Evolutionary conservation across 2,113 vertebrate genomes (phyloP).

Genomic region (Mirounga angustirostris): DNA sequence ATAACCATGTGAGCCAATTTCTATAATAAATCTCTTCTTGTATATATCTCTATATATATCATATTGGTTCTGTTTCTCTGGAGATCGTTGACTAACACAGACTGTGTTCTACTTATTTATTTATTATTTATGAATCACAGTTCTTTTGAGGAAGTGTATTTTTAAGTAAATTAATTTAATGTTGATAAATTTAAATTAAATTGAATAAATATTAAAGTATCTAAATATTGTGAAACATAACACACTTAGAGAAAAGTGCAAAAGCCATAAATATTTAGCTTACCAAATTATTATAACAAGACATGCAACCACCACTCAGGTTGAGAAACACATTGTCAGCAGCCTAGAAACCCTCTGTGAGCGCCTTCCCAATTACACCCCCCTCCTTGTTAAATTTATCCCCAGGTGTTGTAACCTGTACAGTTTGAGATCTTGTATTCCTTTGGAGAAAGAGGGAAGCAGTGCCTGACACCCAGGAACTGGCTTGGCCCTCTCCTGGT

Average conservation of each 20-base stretch:
- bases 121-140: conserved; percentile 13
- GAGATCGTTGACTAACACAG: background rate
- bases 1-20: background rate
- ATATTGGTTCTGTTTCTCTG: background rate
- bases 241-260: background rate
- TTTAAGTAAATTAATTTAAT: background rate
- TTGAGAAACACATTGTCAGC: background rate
- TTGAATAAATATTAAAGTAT: background rate
- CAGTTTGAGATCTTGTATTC: background rate
- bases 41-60: background rate
- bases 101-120: background rate
- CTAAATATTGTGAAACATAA: background rate
- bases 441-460: conserved; percentile 35
- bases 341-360: background rate
- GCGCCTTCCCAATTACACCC: background rate
- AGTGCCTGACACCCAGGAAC: background rate
- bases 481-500: background rate
- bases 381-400: background rate
- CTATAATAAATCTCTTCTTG: background rate
- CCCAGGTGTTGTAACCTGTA: background rate
- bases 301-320: background rate
- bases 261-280: background rate
- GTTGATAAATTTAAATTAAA: background rate
- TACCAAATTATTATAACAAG: background rate
- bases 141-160: background rate